Percentiles rank a stretch among this genome's conserved stretches.
phyloP scores from a whole-genome alignment of 2,888 invertebrate genomes.

The Pheosia tremula region DNA sequence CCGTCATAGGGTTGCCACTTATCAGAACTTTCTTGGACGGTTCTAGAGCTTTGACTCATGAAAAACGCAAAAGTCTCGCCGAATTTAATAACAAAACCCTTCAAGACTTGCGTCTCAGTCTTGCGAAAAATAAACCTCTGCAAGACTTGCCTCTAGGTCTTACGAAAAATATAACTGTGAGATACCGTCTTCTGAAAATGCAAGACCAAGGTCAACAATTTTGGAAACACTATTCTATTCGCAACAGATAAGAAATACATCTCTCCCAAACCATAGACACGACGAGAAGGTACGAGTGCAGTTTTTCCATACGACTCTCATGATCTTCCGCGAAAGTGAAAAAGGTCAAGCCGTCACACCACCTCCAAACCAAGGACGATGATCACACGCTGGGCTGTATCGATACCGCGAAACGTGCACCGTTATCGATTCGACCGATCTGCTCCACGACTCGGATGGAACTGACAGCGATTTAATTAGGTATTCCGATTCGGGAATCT shows the following conservation, averaged over 20 bases:
- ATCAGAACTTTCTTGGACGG: neutral
- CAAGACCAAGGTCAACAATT: no score
- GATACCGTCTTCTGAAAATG: no score
- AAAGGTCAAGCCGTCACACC: conserved; percentile 3
- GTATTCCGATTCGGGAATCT: neutral
- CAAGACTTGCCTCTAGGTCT: no score
- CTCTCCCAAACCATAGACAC: no score
- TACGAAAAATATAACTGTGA: no score
- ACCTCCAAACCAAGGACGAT: neutral
- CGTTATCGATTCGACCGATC: conserved; percentile 4
- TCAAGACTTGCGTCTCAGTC: no score
- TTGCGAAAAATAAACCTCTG: no score
- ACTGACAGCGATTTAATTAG: conserved; percentile 6
- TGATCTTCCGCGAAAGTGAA: neutral
- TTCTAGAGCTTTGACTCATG: neutral
- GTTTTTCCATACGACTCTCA: neutral
- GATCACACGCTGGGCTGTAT: conserved; percentile 1
- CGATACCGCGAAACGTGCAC: conserved; percentile 1
- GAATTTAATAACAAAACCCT: no score
- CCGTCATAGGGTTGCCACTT: conserved; percentile 3
- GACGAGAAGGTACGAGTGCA: neutral
- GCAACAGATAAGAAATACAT: no score
- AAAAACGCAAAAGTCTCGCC: neutral
- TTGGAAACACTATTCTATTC: no score
- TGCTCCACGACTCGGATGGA: neutral